phyloP scores from a whole-genome alignment of 2,888 invertebrate genomes.

The Acleris laterana region DNA sequence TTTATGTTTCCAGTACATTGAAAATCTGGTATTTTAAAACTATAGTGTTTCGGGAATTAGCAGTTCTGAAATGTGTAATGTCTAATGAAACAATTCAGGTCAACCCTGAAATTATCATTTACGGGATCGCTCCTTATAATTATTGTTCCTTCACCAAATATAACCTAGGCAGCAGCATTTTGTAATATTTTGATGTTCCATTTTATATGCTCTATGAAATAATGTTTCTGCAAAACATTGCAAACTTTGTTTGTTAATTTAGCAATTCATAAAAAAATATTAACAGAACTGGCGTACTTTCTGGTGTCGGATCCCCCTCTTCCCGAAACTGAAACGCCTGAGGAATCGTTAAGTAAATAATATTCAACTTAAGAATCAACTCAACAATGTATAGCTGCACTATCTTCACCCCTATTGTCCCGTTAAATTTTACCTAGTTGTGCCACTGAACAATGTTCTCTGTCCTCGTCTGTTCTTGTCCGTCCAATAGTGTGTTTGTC shows the following conservation, averaged over 20 bases:
- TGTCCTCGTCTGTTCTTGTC: slow-evolving; percentile 7
- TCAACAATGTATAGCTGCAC: slow-evolving; percentile 24
- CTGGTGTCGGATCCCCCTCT: slow-evolving; percentile 17
- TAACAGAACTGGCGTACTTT: slow-evolving; percentile 33
- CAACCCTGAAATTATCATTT: no score
- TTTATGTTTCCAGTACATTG: no score
- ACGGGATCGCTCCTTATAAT: background rate
- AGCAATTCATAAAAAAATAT: slow-evolving; percentile 35
- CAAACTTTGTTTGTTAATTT: background rate
- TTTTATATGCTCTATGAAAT: slow-evolving; percentile 11
- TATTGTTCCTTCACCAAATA: background rate
- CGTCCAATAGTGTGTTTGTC: slow-evolving; percentile 5
- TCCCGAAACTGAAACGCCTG: slow-evolving; percentile 17
- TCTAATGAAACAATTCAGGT: no score
- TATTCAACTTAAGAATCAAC: slow-evolving; percentile 13
- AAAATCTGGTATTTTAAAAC: no score
- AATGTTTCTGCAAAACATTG: background rate
- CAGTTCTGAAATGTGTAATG: no score
- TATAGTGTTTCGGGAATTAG: no score
- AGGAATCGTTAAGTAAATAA: slow-evolving; percentile 31
- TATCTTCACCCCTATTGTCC: background rate
- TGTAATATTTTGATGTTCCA: background rate
- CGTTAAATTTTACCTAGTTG: slow-evolving; percentile 1
- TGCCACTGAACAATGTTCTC: slow-evolving; percentile 11
- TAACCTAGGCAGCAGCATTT: background rate